Percentiles rank a stretch among this genome's conserved stretches.
These are phyloP conservation scores for Sphyrna mokarran DNA, from an alignment of 2,113 vertebrate species.

Conservation along the genomic window DNA sequence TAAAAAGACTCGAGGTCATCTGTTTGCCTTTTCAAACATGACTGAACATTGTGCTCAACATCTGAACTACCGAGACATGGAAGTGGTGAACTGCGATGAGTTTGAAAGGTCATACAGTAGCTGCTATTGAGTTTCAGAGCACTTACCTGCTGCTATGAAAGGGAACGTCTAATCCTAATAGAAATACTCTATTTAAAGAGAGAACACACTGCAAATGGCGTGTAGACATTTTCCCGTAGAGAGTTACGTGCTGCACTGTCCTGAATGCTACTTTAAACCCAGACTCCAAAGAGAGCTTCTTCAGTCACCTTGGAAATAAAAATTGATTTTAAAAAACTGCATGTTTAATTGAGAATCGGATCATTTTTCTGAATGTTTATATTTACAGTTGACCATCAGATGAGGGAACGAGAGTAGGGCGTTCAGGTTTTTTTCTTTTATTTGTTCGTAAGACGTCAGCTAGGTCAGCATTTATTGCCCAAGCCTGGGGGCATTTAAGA, in stretches of 20 bases:
- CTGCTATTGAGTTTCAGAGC: not conserved
- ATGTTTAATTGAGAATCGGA: not conserved
- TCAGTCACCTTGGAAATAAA: conserved; percentile 19
- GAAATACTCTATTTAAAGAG: not conserved
- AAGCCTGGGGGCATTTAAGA: too few relatives aligned
- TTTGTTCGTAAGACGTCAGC: too few relatives aligned
- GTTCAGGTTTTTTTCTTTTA: too few relatives aligned
- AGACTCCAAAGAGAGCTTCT: not conserved
- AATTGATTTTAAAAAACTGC: conserved; percentile 14
- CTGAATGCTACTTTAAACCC: conserved; percentile 6
- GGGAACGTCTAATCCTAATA: not conserved
- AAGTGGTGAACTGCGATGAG: not conserved
- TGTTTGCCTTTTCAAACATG: not conserved
- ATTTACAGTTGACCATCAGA: not conserved
- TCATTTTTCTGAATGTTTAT: not conserved
- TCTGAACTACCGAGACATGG: not conserved
- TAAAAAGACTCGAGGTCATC: too few relatives aligned
- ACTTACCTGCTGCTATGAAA: not conserved
- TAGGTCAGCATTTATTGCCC: too few relatives aligned
- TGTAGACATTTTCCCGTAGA: conserved; percentile 6
- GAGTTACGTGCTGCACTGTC: conserved; percentile 1
- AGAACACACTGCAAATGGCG: not conserved
- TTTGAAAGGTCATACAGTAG: not conserved
- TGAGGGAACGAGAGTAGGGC: too few relatives aligned
- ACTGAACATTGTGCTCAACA: not conserved